These are phyloP conservation scores for Lymantria monacha DNA, from an alignment of 2,888 invertebrate genomes.

Conservation along the genomic window DNA sequence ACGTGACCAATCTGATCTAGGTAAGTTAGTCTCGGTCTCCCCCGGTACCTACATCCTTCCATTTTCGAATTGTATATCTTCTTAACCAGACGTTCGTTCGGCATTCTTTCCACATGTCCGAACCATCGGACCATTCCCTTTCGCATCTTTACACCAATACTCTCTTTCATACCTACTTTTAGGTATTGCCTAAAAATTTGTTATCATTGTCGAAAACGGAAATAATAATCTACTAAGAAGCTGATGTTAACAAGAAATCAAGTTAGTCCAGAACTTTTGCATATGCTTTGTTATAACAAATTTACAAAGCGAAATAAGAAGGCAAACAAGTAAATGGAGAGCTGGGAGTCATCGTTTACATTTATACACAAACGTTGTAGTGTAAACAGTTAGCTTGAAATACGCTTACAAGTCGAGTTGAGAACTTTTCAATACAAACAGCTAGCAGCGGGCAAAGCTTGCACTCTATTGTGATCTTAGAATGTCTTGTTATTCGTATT, in stretches of 20 bases:
- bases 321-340: constrained; percentile 60
- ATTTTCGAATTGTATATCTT: too few species aligned
- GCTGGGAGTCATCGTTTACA: constrained; percentile 64
- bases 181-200: too few species aligned
- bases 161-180: too few species aligned
- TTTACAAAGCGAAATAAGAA: constrained; percentile 63
- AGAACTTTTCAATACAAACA: constrained; percentile 53
- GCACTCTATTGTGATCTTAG: constrained; percentile 12
- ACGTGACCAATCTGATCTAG: too few species aligned
- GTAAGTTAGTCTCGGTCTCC: too few species aligned
- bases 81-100: too few species aligned
- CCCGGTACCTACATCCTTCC: too few species aligned
- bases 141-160: too few species aligned
- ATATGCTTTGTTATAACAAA: constrained; percentile 56
- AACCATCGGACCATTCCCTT: too few species aligned
- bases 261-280: constrained; percentile 40
- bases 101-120: too few species aligned
- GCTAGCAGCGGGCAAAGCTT: constrained; percentile 29
- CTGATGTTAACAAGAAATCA: constrained; percentile 34
- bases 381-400: constrained; percentile 54
- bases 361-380: constrained; percentile 55
- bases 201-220: too few species aligned
- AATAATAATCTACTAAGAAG: too few species aligned
- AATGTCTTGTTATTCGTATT: not conserved
- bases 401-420: constrained; percentile 53